A percentile compares a stretch with the other conserved stretches of the same genome.
Conservation (phyloP, 2,113 vertebrate species). For the Apodemus sylvaticus region DNA sequence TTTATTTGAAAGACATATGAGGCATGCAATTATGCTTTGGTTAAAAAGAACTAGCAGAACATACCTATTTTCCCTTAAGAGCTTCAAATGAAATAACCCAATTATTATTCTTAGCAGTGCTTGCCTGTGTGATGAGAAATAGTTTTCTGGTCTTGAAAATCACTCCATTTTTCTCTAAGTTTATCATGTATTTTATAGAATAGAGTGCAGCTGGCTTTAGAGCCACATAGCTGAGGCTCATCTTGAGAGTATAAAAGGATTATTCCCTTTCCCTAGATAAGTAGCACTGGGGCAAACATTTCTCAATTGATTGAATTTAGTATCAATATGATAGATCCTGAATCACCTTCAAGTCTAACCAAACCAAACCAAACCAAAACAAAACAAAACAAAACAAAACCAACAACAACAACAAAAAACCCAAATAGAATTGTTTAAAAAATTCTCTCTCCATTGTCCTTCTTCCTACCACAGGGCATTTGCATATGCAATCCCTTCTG, state of each 20-base stretch:
- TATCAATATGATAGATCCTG: neutral
- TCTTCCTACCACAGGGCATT: conserved; percentile 16
- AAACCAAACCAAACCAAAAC: too few relatives aligned
- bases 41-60: conserved; percentile 60
- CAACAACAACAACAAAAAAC: too few relatives aligned
- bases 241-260: neutral
- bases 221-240: neutral
- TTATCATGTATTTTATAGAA: neutral
- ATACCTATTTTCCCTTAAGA: conserved; percentile 48
- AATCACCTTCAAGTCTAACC: neutral
- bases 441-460: neutral
- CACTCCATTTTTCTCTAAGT: neutral
- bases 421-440: neutral
- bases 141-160: neutral
- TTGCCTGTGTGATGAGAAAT: neutral
- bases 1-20: conserved; percentile 54
- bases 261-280: neutral
- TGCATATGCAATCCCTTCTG: neutral
- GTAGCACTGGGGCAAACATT: neutral
- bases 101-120: conserved; percentile 38
- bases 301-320: neutral
- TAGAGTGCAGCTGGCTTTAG: neutral
- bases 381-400: too few relatives aligned
- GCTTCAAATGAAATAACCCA: conserved; percentile 28
- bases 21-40: conserved; percentile 8